Base-by-base conservation (phyloP, 2,113 vertebrate species). In the Machaerirhynchus nigripectus region DNA sequence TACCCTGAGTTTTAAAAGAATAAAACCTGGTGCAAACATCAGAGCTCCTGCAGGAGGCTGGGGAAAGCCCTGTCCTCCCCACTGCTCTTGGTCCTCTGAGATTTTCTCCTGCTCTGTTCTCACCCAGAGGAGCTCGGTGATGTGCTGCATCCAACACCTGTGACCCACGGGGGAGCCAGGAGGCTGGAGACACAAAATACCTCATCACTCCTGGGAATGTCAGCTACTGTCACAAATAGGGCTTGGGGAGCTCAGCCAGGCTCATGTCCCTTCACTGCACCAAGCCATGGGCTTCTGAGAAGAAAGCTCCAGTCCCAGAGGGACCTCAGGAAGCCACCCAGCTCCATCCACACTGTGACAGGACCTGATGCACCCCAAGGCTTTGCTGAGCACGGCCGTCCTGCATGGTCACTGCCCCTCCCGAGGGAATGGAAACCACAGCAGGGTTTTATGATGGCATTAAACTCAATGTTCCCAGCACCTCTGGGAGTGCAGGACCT, bases 391-490 rank as follows among this genome's bases (percentile, higher is more conserved):
- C 80, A 35, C 20, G 8, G 40, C 55, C 2, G 0, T 47, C 76
- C 74, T 82, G 82, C 68, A 31, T 2, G 2, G 74, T 56, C 52
- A 30, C 61, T 73, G 80, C 33, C 12, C 64, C 1, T n/a, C 40
- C 80, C 1, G 0, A 56, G 77, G 80, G 84, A 52, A 65, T n/a
- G 69, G 67, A 74, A 89, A 89, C 69, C 57, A 56, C 53, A 35
- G 39, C 52, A 52, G 75, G 35, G 55, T 49, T 94, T 88, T 71
- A 77, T 6, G 11, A 42, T 1, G 1, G 60, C 65, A 40, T 67
- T 31, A 84, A 95, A 88, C 47, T 42, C 44, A n/a, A 17, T 9
- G 67, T 57, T 93, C 74, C 74, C 84, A 91, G 93, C 60, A 73
- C 74, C 87, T 71, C 68, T 56, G 65, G 75, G 13, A 26, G 46